phyloP scores from a whole-genome alignment of 1,140 invertebrate species.

The Calosoma granatense region DNA sequence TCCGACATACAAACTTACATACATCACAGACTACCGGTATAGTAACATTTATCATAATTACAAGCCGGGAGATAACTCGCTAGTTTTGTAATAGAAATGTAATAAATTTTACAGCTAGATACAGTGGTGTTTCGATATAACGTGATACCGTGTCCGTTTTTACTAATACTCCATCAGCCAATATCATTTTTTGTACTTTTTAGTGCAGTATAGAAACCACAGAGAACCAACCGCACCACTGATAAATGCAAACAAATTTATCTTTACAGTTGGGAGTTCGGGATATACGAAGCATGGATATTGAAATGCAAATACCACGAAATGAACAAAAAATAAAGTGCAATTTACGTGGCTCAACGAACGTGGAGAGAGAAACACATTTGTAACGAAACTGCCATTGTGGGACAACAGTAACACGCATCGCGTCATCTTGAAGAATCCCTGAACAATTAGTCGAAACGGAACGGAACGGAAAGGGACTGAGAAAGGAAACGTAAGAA shows the following conservation, averaged over 20 bases:
- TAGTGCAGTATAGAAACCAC: background rate
- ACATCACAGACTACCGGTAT: too few species aligned
- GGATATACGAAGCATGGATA: background rate
- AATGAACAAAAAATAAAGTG: slow-evolving; percentile 6
- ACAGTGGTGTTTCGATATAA: too few species aligned
- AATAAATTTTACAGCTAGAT: too few species aligned
- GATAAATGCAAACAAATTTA: slow-evolving; percentile 9
- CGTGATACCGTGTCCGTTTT: too few species aligned
- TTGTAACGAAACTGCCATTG: background rate
- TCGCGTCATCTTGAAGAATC: background rate
- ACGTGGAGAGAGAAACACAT: background rate
- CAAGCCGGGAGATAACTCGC: too few species aligned
- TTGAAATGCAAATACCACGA: slow-evolving; percentile 3
- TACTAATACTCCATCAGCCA: too few species aligned
- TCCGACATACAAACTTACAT: too few species aligned
- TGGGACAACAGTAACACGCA: background rate
- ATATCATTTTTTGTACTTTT: background rate
- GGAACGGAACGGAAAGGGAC: too few species aligned
- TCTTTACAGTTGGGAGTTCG: background rate
- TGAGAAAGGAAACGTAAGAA: too few species aligned
- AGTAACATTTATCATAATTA: too few species aligned
- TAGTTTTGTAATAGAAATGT: too few species aligned
- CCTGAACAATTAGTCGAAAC: background rate
- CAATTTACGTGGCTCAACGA: background rate
- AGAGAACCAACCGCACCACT: background rate